Evolutionary conservation across 2,888 invertebrate genomes (phyloP), one percentile per base, ranked within the genome.

Genomic region (Archips xylosteana): DNA sequence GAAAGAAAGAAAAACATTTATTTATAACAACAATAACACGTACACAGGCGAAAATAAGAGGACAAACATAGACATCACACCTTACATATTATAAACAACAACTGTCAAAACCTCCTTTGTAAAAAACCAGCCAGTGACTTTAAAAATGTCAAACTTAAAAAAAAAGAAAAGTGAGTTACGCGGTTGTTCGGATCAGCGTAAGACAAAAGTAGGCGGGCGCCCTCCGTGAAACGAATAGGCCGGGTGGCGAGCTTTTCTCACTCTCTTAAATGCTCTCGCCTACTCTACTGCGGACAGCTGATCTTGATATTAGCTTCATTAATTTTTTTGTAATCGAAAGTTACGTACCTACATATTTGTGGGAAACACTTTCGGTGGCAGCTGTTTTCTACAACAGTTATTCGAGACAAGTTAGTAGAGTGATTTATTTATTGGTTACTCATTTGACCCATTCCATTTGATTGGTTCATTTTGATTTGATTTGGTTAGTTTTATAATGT

Each of bases 241-340:
- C 89, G 88, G 89, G 91, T 90, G 89, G 87, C 91, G 84, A 92
- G 92, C 92, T 92, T 93, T 93, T 92, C 92, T 92, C 93, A 94
- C 94, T 94, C 92, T 91, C 92, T 90, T 92, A 92, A 92, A 92
- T 88, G 87, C 85, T 84, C 82, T 84, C 73, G 83, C 81, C 84
- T 82, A 83, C 79, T 86, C 76, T 83, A 91, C 80, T 32, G 68
- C 75, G 85, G 78, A 57, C 12, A 1, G 64, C 0, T 1, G 0
- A 10, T 59, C 36, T 88, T 89, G 88, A 85, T 89, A 85, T 85
- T 88, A 83, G 57, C 23, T 67, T n/a, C 15, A 9, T 36, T 45
- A 45, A 60, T 62, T 65, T n/a, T 45, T 12, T 45, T 45, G 10
- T 45, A 1, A 10, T 10, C 3, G 5, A 36, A 36, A 36, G 5